Base-by-base conservation (phyloP, 2,113 vertebrate species). In the Pipa parva region DNA sequence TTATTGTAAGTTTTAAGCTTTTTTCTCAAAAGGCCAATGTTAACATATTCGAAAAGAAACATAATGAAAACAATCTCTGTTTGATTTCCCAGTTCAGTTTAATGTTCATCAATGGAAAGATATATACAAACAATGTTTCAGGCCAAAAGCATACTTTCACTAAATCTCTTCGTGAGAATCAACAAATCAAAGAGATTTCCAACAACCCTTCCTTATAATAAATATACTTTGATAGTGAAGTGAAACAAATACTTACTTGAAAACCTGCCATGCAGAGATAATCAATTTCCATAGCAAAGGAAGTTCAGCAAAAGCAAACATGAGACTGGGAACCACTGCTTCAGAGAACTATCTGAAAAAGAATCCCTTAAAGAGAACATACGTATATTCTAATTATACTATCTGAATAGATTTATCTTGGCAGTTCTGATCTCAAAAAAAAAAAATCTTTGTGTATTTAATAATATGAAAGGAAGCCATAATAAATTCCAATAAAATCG, bases 91-190 rank as follows among this genome's bases (percentile, higher is more conserved):
- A 51, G 31, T 27, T 29, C 22, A 42, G 42, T 69, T 69, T 39
- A 68, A 69, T 69, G 51, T 69, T 69, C 21, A 60, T 69, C 65
- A 60, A 60, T 69, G 46, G 7, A 36, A 59, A 69, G 39, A 36
- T 20, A 51, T 52, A 60, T 28, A 52, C 65, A 69, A 69, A 60
- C 56, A 68, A 39, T 59, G 46, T 52, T 45, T 59, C 65, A 60
- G 29, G 46, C 29, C 65, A 60, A 59, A 31, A 59, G 31, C 24
- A 51, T 59, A 20, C 36, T 60, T 68, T 59, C 46, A 68, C 50
- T 42, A 58, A 22, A 37, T 12, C 54, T 50, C 45, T 51, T 68
- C 45, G 52, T 51, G 24, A 36, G 56, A 28, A 60, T 59, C 51
- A 68, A 68, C 65, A 59, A 68, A 59, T 68, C 28, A 59, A 29